Evolutionary conservation across 2,113 vertebrate species (phyloP).

Genomic region (Stigmatopora nigra): DNA sequence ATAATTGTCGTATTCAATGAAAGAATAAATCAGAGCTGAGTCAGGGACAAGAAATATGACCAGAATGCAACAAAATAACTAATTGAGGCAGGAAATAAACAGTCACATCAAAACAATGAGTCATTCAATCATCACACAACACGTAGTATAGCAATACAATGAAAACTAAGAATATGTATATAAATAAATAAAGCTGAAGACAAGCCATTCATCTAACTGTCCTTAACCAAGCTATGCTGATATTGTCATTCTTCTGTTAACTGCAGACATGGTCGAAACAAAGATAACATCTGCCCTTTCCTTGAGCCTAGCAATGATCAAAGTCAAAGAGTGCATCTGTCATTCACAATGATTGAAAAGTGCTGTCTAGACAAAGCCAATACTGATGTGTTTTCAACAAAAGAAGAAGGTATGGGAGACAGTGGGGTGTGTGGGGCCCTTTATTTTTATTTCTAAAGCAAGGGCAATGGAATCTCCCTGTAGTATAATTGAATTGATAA

Average conservation of each 20-base stretch:
- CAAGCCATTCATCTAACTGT: conserved; percentile 22
- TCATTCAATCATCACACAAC: not conserved
- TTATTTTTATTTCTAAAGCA: conserved; percentile 7
- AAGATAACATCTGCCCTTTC: conserved; percentile 63
- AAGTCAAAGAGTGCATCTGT: conserved; percentile 46
- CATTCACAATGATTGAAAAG: conserved; percentile 56
- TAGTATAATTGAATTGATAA: conserved; percentile 4
- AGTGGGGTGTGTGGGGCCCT: not conserved
- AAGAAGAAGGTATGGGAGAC: conserved; percentile 10
- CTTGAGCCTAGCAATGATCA: conserved; percentile 33
- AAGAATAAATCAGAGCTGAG: too few relatives aligned
- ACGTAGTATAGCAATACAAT: not conserved
- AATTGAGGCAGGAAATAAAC: conserved; percentile 1
- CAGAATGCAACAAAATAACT: not conserved
- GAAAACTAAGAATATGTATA: not conserved
- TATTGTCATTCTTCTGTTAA: conserved; percentile 44
- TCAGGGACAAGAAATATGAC: too few relatives aligned
- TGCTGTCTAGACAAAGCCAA: conserved; percentile 28
- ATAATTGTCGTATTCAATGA: too few relatives aligned
- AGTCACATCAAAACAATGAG: conserved; percentile 3
- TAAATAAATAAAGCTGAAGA: conserved; percentile 12
- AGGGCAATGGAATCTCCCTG: conserved; percentile 16
- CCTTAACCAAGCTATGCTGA: conserved; percentile 24
- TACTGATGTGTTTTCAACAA: conserved; percentile 25
- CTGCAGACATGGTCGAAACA: conserved; percentile 25